A percentile compares a stretch with the other conserved stretches of the same genome.
phyloP scores from a whole-genome alignment of 2,797 vertebrate species.

The Semaprochilodus insignis region DNA sequence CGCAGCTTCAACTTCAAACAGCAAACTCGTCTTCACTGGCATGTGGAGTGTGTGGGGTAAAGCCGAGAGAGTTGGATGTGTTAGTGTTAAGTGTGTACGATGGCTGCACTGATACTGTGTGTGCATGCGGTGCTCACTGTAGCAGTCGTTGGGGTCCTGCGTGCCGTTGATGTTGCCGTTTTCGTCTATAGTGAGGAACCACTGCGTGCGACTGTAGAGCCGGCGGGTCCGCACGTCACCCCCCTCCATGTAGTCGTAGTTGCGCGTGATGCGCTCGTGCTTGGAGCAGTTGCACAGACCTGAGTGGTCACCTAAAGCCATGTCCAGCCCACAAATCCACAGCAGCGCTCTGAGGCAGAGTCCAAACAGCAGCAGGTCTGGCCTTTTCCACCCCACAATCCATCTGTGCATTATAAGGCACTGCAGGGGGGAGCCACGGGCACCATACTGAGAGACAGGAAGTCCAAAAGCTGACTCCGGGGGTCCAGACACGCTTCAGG shows the following conservation, averaged over 20 bases:
- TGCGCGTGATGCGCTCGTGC: conserved; percentile 94
- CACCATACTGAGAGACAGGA: conserved; percentile 88
- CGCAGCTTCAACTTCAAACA: no score
- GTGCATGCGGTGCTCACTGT: conserved; percentile 85
- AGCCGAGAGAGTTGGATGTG: no score
- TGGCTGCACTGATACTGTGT: neutral
- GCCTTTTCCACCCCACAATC: conserved; percentile 98
- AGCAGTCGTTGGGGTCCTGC: conserved; percentile 92
- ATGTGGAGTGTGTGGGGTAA: no score
- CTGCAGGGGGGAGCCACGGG: conserved; percentile 90
- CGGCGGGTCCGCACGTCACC: conserved; percentile 96
- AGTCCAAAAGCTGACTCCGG: conserved; percentile 23
- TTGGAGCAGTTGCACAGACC: conserved; percentile 95
- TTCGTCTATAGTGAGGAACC: conserved; percentile 97
- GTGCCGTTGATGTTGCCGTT: conserved; percentile 94
- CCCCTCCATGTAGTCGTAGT: conserved; percentile 99
- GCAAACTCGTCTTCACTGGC: no score
- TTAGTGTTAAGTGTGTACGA: neutral
- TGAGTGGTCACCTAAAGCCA: conserved; percentile 93
- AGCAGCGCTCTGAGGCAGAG: conserved; percentile 92
- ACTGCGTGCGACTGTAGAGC: conserved; percentile 97
- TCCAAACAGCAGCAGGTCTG: conserved; percentile 93
- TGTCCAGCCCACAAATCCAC: conserved; percentile 88
- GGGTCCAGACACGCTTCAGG: neutral
- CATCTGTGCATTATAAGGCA: conserved; percentile 99